Evolutionary conservation across 2,888 invertebrate genomes (phyloP), one percentile per base, ranked within the genome.

Genomic region (Cyaniris semiargus): DNA sequence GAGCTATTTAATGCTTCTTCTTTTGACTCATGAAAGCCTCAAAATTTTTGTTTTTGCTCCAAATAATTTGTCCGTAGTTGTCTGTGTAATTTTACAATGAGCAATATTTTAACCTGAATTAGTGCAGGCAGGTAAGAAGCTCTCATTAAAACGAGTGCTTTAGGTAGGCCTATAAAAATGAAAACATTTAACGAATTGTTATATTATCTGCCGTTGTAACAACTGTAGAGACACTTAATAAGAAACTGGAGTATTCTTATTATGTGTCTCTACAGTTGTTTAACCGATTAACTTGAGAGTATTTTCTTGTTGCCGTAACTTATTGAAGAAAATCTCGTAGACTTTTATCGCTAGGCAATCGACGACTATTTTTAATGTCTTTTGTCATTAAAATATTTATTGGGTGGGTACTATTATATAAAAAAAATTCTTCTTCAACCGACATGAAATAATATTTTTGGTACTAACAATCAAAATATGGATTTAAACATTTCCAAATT

Each of bases 61-160:
- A 48, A 74, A 23, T 53, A 74, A 48, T 48, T 27, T 53, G 23
- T 5, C 1, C 74, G 48, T 53, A 74, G 74, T 74, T 72, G 23
- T 18, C 74, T 74, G 74, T 74, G 74, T 74, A 74, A 74, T 74
- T 74, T 53, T 27, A 74, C 48, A 48, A 48, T 53, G 27, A 53
- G 27, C 48, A 74, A 74, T 74, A 53, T 74, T 74, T 74, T 74
- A 74, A 74, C 48, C 74, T 48, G 31, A 48, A 74, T 74, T 53
- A 53, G 48, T 53, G 74, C 53, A 53, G 23, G 74, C 13, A 53
- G 53, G 23, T 74, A 44, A 48, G 23, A 53, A 66, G 23, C 53
- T 74, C 48, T 74, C 53, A 74, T 74, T 48, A 74, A 27, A 74
- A 74, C 48, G 27, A 74, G 74, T 74, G 74, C 74, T 74, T 27